These are phyloP conservation scores for Cygnus olor DNA, from an alignment of 2,797 vertebrate genomes.

Conservation along the genomic window DNA sequence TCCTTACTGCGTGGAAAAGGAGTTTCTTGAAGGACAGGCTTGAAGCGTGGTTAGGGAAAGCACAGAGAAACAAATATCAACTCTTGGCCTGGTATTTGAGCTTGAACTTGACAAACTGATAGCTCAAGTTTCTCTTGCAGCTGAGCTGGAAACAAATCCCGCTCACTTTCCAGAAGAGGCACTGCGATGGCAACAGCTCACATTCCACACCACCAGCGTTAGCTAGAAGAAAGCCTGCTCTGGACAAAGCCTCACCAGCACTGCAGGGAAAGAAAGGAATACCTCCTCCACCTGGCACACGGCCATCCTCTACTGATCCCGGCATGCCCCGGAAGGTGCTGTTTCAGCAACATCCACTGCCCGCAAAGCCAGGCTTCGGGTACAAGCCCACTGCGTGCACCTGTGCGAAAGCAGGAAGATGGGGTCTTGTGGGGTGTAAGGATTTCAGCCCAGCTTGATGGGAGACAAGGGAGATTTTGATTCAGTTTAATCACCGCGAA, in stretches of 20 bases:
- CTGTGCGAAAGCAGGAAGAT: background rate
- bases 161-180: background rate
- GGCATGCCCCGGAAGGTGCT: background rate
- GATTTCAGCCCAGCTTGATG: background rate
- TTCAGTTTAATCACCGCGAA: background rate
- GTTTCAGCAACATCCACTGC: background rate
- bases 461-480: background rate
- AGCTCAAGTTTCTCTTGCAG: background rate
- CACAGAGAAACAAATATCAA: background rate
- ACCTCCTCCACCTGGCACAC: background rate
- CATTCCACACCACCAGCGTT: background rate
- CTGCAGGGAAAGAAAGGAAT: background rate
- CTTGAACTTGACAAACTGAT: background rate
- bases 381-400: background rate
- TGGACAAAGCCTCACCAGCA: background rate
- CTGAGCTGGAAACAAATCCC: background rate
- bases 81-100: background rate
- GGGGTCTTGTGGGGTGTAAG: background rate
- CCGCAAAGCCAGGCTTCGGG: background rate
- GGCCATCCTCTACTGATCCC: background rate
- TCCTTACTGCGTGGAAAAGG: fast-evolving
- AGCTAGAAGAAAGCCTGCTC: background rate
- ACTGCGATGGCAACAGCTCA: background rate
- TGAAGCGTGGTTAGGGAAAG: background rate
- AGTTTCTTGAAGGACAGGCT: background rate